Evolutionary conservation across 2,888 invertebrate genomes (phyloP), one percentile per base, ranked within the genome.

Genomic region (Amphipoea oculea): DNA sequence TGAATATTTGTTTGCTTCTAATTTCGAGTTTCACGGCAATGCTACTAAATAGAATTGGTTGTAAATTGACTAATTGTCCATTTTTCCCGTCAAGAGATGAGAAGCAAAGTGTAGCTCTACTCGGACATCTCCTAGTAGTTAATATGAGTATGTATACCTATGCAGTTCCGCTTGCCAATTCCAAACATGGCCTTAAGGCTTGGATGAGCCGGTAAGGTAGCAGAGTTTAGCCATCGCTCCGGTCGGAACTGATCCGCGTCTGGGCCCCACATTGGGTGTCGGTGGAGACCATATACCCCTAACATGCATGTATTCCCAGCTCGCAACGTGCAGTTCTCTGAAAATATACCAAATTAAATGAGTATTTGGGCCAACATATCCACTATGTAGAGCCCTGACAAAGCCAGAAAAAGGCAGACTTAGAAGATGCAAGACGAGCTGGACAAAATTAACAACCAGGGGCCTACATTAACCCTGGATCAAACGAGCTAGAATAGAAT

Each of bases 181-280:
- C 94, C 93, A 71, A 94, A 95, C 0, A 88, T 89, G 0, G 92
- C 91, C 40, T 92, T 93, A 0, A 92, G 89, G 57, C 89, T 92
- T 0, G 92, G 90, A 69, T 90, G 92, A 14, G 90, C 88, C 0
- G 94, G 94, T 71, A 94, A 76, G 0, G 81, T n/a, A n/a, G n/a
- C n/a, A n/a, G 92, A 89, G 65, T 93, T 88, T 11, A 94, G 83
- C 94, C 94, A 95, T 20, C 94, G 86, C 68, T 94, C 94, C 0
- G 94, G 94, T n/a, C 86, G 91, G 85, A 95, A 94, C 78, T 92
- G 83, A 12, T 93, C 86, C 0, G 85, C 93, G 71, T 94, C 94
- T 0, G 89, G 72, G 4, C 94, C 94, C 94, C 94, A 95, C 62
- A 92, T 88, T 0, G 93, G 91, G 48, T 94, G 91, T 11, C 91